Percentiles rank a stretch among this genome's conserved stretches.
Evolutionary conservation across 2,113 vertebrate genomes (phyloP).

Genomic region (Arenaria interpres): DNA sequence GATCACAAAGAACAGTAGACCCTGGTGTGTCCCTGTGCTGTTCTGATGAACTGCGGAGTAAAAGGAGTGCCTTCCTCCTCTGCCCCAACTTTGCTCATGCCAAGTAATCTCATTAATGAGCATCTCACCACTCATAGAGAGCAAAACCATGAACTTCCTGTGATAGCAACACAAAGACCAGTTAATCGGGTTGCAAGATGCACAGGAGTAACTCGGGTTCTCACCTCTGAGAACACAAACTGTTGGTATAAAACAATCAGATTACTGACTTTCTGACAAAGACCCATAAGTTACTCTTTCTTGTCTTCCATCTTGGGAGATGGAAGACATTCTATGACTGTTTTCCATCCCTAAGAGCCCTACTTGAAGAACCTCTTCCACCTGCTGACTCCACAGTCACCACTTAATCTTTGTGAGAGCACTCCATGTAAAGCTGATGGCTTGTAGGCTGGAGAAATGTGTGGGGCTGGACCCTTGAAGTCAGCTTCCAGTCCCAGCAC

Average conservation of each 20-base stretch:
- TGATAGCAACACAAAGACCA: not conserved
- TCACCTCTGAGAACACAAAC: not conserved
- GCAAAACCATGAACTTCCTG: not conserved
- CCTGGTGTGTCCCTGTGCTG: not conserved
- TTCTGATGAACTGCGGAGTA: not conserved
- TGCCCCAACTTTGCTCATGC: not conserved
- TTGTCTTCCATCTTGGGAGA: not conserved
- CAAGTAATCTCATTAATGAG: not conserved
- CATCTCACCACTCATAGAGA: not conserved
- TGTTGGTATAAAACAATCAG: not conserved
- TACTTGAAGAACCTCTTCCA: not conserved
- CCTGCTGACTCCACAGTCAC: rapidly evolving
- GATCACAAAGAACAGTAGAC: not conserved
- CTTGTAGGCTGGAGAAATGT: not conserved
- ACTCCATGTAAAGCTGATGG: not conserved
- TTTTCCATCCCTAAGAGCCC: not conserved
- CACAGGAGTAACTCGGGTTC: not conserved
- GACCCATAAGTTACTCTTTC: not conserved
- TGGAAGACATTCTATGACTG: not conserved
- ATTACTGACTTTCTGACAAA: not conserved
- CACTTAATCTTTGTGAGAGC: not conserved
- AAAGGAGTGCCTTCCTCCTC: not conserved
- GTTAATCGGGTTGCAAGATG: not conserved
- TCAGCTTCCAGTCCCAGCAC: not conserved
- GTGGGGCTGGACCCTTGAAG: not conserved